Percentiles rank a stretch among this genome's conserved stretches.
phyloP scores from a whole-genome alignment of 2,888 invertebrate genomes.

The Strigamia maritima region DNA sequence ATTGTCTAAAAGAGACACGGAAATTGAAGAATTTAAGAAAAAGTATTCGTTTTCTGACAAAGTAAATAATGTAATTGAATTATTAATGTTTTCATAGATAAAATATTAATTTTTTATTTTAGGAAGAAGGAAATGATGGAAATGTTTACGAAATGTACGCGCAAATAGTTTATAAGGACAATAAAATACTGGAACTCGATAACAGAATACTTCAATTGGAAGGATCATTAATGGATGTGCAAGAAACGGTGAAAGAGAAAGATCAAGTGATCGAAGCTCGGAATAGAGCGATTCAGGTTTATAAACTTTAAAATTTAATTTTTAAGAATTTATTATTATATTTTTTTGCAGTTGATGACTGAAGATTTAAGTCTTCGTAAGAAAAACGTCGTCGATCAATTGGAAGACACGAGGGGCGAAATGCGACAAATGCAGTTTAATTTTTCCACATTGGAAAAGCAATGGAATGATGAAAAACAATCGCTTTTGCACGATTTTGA shows the following conservation, averaged over 20 bases:
- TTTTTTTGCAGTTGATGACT: constrained; percentile 63
- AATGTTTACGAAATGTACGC: constrained; percentile 53
- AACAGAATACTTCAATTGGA: constrained; percentile 71
- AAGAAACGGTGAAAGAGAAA: constrained; percentile 77
- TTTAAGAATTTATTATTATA: background rate
- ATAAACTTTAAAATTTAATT: background rate
- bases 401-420: constrained; percentile 76
- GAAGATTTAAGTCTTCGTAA: constrained; percentile 60
- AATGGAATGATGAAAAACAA: constrained; percentile 62
- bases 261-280: constrained; percentile 78
- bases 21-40: background rate
- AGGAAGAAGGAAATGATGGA: constrained; percentile 40
- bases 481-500: constrained; percentile 59
- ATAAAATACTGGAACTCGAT: constrained; percentile 63
- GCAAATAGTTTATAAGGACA: constrained; percentile 62
- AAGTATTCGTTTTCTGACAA: background rate
- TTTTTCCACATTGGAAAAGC: constrained; percentile 55
- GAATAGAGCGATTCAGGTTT: constrained; percentile 63
- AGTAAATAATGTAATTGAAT: background rate
- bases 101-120: background rate
- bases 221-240: constrained; percentile 70
- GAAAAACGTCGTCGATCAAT: constrained; percentile 66
- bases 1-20: background rate
- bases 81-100: no score
- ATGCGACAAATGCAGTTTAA: constrained; percentile 77